Base-by-base conservation (phyloP, 2,888 invertebrate genomes). In the Danaus chrysippus region DNA sequence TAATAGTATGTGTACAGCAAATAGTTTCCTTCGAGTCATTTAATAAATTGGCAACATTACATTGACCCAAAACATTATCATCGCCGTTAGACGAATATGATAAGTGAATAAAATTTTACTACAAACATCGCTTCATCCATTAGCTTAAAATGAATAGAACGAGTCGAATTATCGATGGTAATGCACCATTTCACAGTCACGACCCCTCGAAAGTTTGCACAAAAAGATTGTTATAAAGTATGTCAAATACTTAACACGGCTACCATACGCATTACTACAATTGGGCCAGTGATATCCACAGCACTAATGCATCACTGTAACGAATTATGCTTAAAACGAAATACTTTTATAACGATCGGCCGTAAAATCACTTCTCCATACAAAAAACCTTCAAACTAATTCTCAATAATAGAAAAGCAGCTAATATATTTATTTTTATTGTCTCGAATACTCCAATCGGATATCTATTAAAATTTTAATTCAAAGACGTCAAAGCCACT, bases 131-230 rank as follows among this genome's bases (percentile, higher is more conserved):
- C 79, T 79, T 76, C 77, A 73, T 74, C 79, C 74, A 82, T 81
- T 81, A 82, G 71, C 68, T 70, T 67, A 73, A 77, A 76, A 78
- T 78, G 73, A 76, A 75, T 70, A 73, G 75, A 83, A 81, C 77
- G 79, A 83, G 82, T 78, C 74, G 73, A 78, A 81, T 81, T 78
- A 80, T 69, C 66, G 71, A 69, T 76, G 74, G 81, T 86, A 86
- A 86, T 84, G 82, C 83, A 84, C 83, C 82, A 88, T 85, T 87
- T 84, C 86, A 84, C 81, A 82, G 87, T 87, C 87, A 88, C 89
- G 90, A 88, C 79, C 83, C 71, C 78, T 78, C 73, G 71, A 77
- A 73, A 78, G 79, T 81, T 83, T 81, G 79, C 78, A 82, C 79
- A 82, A 84, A 84, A 84, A 79, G 57, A 63, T 64, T 62, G 63